phyloP scores from a whole-genome alignment of 2,797 vertebrate species.

The Tangara arthus region DNA sequence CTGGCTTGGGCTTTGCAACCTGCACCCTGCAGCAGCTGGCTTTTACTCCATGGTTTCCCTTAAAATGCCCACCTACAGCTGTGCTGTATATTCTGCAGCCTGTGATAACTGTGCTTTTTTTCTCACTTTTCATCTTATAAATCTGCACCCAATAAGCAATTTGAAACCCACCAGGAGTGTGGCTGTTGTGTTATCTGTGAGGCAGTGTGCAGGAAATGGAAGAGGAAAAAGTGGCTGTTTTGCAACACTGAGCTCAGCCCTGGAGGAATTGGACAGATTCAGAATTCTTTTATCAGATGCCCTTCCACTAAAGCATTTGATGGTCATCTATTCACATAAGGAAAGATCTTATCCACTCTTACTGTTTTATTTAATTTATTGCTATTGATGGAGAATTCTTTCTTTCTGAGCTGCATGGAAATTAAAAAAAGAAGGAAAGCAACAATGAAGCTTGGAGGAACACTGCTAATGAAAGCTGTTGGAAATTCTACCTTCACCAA shows the following conservation, averaged over 20 bases:
- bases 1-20: neutral
- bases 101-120: neutral
- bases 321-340: neutral
- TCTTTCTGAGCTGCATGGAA: neutral
- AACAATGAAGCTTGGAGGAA: neutral
- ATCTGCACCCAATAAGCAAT: neutral
- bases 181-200: neutral
- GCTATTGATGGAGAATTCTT: neutral
- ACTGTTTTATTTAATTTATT: neutral
- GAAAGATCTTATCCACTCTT: neutral
- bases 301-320: neutral
- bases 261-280: neutral
- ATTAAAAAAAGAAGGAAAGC: neutral
- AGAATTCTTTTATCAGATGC: neutral
- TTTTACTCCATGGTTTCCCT: neutral
- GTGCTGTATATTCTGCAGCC: neutral
- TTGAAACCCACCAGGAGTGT: neutral
- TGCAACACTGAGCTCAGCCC: neutral
- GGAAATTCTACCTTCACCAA: neutral
- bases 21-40: neutral
- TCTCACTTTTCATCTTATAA: neutral
- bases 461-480: neutral
- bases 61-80: neutral
- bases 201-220: accelerated
- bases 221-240: neutral